These are phyloP conservation scores for Channa argus DNA, from an alignment of 2,113 vertebrate genomes.

Conservation along the genomic window DNA sequence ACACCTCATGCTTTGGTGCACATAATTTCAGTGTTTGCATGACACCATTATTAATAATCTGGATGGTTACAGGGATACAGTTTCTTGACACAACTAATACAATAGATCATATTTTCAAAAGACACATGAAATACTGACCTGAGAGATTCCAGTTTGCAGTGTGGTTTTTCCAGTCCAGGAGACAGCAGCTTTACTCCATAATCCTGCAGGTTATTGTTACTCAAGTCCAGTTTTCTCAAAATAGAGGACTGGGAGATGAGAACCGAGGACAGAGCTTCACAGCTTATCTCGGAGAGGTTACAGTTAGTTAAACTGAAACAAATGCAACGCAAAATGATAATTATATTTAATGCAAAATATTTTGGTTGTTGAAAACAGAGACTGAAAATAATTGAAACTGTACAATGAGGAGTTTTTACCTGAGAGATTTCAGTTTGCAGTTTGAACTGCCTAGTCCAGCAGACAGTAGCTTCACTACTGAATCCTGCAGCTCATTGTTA, in stretches of 20 bases:
- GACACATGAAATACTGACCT: background rate
- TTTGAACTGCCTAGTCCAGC: background rate
- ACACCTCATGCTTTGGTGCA: too few relatives aligned
- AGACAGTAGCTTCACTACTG: slow-evolving; percentile 13
- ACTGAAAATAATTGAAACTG: too few relatives aligned
- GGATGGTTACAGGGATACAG: too few relatives aligned
- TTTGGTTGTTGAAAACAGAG: too few relatives aligned
- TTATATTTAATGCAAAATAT: too few relatives aligned
- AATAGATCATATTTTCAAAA: too few relatives aligned
- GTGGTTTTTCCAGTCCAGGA: background rate
- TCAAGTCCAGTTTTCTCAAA: slow-evolving; percentile 24
- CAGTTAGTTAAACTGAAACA: slow-evolving; percentile 2
- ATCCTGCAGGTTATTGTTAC: slow-evolving; percentile 8
- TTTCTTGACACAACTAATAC: too few relatives aligned
- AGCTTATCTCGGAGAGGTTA: slow-evolving; percentile 30
- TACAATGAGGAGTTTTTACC: background rate
- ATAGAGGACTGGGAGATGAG: background rate
- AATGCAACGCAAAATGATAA: too few relatives aligned
- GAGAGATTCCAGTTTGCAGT: background rate
- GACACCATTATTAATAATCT: too few relatives aligned
- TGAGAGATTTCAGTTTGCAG: background rate
- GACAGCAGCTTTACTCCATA: slow-evolving; percentile 18
- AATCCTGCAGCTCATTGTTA: slow-evolving; percentile 11
- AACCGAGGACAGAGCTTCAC: slow-evolving; percentile 7
- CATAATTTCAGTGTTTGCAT: too few relatives aligned